A percentile compares a stretch with the other conserved stretches of the same genome.
Evolutionary conservation across 1,140 invertebrate species (phyloP).

Genomic region (Pachyrhynchus sulphureomaculatus): DNA sequence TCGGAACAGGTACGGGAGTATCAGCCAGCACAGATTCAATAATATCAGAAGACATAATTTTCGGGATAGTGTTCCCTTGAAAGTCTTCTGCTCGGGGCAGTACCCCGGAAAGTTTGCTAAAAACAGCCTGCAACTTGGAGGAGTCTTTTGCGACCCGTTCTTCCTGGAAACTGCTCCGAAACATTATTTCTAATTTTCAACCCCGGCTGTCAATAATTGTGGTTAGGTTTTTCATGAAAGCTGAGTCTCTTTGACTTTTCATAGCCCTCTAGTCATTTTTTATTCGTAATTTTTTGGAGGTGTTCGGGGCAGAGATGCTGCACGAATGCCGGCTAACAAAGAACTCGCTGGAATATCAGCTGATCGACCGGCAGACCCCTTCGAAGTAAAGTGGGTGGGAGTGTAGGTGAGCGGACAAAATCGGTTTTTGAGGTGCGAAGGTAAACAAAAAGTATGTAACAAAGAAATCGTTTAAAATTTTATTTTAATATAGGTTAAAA

Average conservation of each 20-base stretch:
- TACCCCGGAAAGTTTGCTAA: conserved; percentile 43
- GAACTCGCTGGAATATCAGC: conserved; percentile 41
- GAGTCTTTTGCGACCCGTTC: conserved; percentile 36
- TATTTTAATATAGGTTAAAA: too few species aligned
- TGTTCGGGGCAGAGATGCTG: conserved; percentile 5
- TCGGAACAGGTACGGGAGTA: conserved; percentile 39
- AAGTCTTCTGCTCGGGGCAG: conserved; percentile 41
- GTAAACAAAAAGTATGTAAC: neutral
- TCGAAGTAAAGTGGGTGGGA: conserved; percentile 4
- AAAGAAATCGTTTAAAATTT: too few species aligned
- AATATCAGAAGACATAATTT: conserved; percentile 47
- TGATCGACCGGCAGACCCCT: conserved; percentile 37
- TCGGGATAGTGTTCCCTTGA: conserved; percentile 36
- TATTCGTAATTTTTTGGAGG: neutral
- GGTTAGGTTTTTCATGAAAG: conserved; percentile 5
- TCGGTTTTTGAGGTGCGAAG: neutral
- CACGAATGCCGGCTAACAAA: conserved; percentile 39
- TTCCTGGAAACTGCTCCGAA: conserved; percentile 40
- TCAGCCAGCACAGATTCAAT: conserved; percentile 46
- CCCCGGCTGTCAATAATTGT: conserved; percentile 14
- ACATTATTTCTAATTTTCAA: conserved; percentile 34
- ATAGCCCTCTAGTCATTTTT: conserved; percentile 24
- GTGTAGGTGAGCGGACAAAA: neutral
- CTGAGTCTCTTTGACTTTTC: conserved; percentile 15
- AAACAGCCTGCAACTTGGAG: conserved; percentile 43